Evolutionary conservation across 2,797 vertebrate species (phyloP).

Genomic region (Sparus aurata): DNA sequence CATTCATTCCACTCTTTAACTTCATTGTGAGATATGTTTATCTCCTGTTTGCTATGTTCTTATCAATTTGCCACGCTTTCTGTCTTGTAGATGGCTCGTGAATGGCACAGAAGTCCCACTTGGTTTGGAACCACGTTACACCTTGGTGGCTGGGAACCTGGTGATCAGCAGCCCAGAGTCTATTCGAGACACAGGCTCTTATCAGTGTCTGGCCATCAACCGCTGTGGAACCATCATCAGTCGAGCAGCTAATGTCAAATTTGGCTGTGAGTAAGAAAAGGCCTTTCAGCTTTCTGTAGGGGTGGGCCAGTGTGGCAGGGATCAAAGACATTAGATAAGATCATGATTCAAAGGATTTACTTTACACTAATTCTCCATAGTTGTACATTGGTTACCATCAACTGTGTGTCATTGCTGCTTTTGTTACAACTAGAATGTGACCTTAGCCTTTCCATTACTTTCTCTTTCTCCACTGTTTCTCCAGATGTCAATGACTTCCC

Average conservation of each 20-base stretch:
- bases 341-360: neutral
- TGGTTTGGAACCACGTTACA: slow-evolving; percentile 88
- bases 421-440: neutral
- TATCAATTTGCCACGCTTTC: neutral
- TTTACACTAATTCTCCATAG: neutral
- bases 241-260: slow-evolving; percentile 92
- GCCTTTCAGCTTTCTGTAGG: neutral
- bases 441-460: neutral
- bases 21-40: neutral
- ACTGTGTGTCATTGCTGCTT: neutral
- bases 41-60: neutral
- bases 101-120: slow-evolving; percentile 92
- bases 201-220: slow-evolving; percentile 95
- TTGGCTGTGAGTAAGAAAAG: slow-evolving; percentile 91
- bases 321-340: neutral
- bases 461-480: slow-evolving; percentile 12
- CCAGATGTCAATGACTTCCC: slow-evolving; percentile 96
- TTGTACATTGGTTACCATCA: neutral
- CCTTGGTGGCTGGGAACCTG: slow-evolving; percentile 92
- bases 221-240: slow-evolving; percentile 93
- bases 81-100: slow-evolving; percentile 91
- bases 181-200: slow-evolving; percentile 90
- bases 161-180: slow-evolving; percentile 91
- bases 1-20: no score
- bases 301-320: neutral